A percentile compares a stretch with the other conserved stretches of the same genome.
These are phyloP conservation scores for Sebastes hubbsi DNA, from an alignment of 2,797 vertebrate species.

Conservation along the genomic window DNA sequence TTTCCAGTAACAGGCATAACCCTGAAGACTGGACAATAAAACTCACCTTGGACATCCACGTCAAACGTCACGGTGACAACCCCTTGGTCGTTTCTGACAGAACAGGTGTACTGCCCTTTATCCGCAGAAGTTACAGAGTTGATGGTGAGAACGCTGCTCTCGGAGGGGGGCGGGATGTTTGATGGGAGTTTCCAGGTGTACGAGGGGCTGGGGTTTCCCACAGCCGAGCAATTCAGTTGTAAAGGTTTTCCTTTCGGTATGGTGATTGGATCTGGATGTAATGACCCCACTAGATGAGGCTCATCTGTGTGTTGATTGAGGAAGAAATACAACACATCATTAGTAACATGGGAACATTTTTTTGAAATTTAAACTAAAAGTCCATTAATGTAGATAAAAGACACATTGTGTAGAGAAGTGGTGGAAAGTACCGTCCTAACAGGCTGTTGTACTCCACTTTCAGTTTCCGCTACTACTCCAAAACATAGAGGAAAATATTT, in stretches of 20 bases:
- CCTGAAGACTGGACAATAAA: neutral
- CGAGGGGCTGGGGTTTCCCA: conserved; percentile 53
- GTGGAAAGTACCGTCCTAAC: neutral
- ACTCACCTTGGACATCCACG: conserved; percentile 49
- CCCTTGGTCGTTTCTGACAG: neutral
- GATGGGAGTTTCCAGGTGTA: conserved; percentile 43
- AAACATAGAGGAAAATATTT: neutral
- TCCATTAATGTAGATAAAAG: no score
- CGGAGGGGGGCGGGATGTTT: fast-evolving
- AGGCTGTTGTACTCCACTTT: neutral
- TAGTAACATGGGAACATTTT: neutral
- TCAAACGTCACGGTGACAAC: neutral
- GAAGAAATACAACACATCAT: neutral
- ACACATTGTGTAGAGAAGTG: neutral
- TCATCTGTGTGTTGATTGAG: conserved; percentile 34
- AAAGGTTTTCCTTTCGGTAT: conserved; percentile 20
- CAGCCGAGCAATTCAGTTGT: conserved; percentile 41
- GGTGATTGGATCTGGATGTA: fast-evolving
- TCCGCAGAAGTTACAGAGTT: neutral
- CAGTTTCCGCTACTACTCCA: neutral
- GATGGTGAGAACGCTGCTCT: neutral
- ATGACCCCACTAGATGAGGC: neutral
- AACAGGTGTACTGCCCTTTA: conserved; percentile 28
- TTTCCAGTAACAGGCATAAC: neutral
- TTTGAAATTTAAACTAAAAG: neutral